These are phyloP conservation scores for Eospalax fontanierii DNA, from an alignment of 2,797 vertebrate genomes.

Conservation along the genomic window DNA sequence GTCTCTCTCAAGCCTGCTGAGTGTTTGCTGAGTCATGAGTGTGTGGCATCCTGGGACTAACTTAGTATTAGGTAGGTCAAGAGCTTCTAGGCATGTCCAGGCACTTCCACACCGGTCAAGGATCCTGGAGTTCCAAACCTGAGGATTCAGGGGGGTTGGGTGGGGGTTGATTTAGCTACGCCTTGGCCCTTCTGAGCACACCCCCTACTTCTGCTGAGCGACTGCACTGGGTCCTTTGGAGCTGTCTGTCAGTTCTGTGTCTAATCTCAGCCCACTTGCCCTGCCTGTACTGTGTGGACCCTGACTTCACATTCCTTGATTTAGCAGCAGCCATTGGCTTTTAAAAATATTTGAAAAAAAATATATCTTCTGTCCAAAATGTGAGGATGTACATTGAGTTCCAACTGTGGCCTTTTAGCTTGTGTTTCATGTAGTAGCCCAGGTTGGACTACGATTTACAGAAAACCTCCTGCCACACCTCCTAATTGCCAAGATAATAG, in stretches of 20 bases:
- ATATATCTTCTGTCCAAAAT: too few species aligned
- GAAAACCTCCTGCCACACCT: neutral
- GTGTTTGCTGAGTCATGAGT: neutral
- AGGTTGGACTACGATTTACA: neutral
- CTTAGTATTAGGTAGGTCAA: neutral
- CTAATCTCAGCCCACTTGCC: too few species aligned
- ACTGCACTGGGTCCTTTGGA: too few species aligned
- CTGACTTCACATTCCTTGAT: too few species aligned
- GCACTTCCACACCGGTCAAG: neutral
- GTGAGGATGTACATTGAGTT: neutral
- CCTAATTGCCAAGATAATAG: neutral
- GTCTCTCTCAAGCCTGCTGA: neutral
- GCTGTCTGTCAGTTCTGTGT: too few species aligned
- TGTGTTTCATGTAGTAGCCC: neutral
- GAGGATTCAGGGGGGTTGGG: neutral
- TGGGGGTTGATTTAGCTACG: neutral
- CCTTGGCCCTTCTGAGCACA: too few species aligned
- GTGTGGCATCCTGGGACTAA: neutral
- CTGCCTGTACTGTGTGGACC: too few species aligned
- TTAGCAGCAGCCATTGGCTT: too few species aligned
- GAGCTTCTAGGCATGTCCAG: fast-evolving
- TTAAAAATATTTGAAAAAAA: too few species aligned
- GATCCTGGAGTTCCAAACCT: neutral
- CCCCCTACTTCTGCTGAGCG: too few species aligned
- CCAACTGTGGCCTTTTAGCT: neutral